Base-by-base conservation (phyloP, 1,140 invertebrate species). In the Drosophila sturtevanti region DNA sequence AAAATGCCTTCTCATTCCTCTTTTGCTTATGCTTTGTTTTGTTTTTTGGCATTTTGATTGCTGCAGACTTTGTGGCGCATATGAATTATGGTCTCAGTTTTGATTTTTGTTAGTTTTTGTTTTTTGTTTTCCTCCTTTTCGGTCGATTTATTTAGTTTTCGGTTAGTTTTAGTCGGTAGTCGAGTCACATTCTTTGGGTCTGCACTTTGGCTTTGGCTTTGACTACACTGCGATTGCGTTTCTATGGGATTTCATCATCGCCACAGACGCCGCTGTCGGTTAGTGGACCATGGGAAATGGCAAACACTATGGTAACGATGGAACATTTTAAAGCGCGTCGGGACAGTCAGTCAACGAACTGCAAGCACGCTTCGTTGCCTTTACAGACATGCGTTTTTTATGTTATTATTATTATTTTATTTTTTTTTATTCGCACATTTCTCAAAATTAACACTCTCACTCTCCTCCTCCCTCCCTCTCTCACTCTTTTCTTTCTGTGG, bases 21-120 rank as follows among this genome's bases (percentile, higher is more conserved):
- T 6, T 31, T 7, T n/a, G n/a, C n/a, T n/a, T n/a, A n/a, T n/a
- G n/a, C n/a, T n/a, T n/a, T n/a, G n/a, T n/a, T n/a, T n/a, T n/a
- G n/a, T n/a, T 54, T 63, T 73, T 77, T 82, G 67, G 67, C 72
- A 64, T 72, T 82, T 89, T 87, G 82, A 87, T 87, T 89, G 82
- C 82, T 75, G 31, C 56, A 89, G 85, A 89, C 85, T 80, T 85
- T 84, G 79, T 89, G 85, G 85, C 85, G 85, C 85, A 89, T 89
- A 89, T 89, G 85, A 89, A 89, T 89, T 89, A 89, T 89, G 74
- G 74, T 54, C 62, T 74, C 73, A 78, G 85, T 66, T 81, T 38
- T 41, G 9, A 37, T n/a, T 37, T 37, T 37, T 16, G 16, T 16
- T 44, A 2, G 2, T 1, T 24, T 31, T 31, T 31, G 27, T 6